Evolutionary conservation across 2,888 invertebrate species (phyloP), one percentile per base, ranked within the genome.

Genomic region (Camponotus fellah): DNA sequence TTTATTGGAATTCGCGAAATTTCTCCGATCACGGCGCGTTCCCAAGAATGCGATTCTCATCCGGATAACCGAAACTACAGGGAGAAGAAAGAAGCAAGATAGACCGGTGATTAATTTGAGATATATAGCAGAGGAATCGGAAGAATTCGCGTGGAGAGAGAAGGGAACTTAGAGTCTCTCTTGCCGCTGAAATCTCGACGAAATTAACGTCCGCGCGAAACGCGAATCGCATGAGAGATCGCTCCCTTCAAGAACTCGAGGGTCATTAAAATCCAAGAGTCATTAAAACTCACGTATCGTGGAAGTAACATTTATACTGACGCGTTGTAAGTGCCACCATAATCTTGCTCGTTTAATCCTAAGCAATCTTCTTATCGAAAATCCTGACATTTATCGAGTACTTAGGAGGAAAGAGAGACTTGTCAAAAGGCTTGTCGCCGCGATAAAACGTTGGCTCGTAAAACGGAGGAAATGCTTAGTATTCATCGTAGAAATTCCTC

Each of bases 1-100:
- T 93, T 93, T 93, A 92, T 94, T 93, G 89, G 92, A 88, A 94
- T 93, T 92, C 91, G 90, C 91, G 88, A 92, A 92, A 94, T 93
- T 93, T 93, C 91, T 92, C 79, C 88, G 89, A 91, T 88, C 91
- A 8, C 8, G 88, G 89, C 87, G 88, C 88, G 69, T 71, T 82
- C 75, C 69, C 49, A 87, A 86, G 89, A 90, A 91, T 89, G 82
- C 72, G 72, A 85, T 88, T 81, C 83, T 43, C 49, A 56, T 34
- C 32, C n/a, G 53, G 88, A 80, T 80, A 80, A 60, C 43, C 43
- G 34, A 60, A 14, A 32, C 26, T 12, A 76, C 56, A 21, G 34
- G 0, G 9, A 9, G 3, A 5, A n/a, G 12, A 12, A 69, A 71
- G 17, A 21, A 14, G 43, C n/a, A 34, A 46, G 79, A 79, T 79